phyloP scores from a whole-genome alignment of 2,797 vertebrate genomes.

The Paedocypris micromegethes region DNA sequence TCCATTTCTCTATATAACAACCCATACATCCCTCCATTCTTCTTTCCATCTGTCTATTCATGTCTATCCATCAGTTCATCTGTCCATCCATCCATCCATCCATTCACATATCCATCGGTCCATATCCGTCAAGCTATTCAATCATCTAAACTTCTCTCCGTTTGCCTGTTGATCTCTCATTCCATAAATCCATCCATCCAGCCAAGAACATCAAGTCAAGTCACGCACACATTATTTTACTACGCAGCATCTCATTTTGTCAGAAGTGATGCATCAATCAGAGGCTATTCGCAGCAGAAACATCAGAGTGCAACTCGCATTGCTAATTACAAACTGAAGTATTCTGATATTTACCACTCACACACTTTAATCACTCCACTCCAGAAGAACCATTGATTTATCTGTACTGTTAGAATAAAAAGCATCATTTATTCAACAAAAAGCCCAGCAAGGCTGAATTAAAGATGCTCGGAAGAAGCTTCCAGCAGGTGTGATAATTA shows the following conservation, averaged over 20 bases:
- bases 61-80: too few relatives aligned
- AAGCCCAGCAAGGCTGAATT: not conserved
- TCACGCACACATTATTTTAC: slow-evolving; percentile 21
- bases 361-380: slow-evolving; percentile 2
- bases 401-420: not conserved
- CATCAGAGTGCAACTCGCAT: not conserved
- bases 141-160: too few relatives aligned
- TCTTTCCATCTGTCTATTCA: too few relatives aligned
- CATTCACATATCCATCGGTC: too few relatives aligned
- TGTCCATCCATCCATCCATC: too few relatives aligned
- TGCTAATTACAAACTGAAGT: slow-evolving; percentile 6
- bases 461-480: slow-evolving; percentile 30
- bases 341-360: slow-evolving; percentile 2
- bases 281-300: not conserved
- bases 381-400: not conserved
- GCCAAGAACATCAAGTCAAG: not conserved
- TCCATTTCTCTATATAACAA: too few relatives aligned
- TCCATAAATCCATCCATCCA: too few relatives aligned
- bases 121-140: too few relatives aligned
- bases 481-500: slow-evolving; percentile 40
- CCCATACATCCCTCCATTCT: too few relatives aligned
- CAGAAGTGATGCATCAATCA: slow-evolving; percentile 17
- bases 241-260: slow-evolving; percentile 27
- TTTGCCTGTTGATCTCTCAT: too few relatives aligned
- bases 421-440: slow-evolving; percentile 1